phyloP scores from a whole-genome alignment of 2,113 vertebrate genomes.

The Platysternon megacephalum region DNA sequence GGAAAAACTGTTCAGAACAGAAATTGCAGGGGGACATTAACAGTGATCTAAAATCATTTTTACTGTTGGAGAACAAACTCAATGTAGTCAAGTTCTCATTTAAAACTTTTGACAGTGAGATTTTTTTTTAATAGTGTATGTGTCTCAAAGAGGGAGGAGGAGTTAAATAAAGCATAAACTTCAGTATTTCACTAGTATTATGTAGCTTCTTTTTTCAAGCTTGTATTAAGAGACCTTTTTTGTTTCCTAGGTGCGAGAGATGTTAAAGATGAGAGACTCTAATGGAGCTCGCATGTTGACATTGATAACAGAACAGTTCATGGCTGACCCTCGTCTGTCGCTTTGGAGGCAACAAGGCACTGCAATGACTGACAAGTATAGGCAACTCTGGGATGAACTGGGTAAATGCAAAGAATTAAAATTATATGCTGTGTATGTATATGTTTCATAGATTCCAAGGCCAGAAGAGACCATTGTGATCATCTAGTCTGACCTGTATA shows the following conservation, averaged over 20 bases:
- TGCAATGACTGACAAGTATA: constrained; percentile 96
- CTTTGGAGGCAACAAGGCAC: constrained; percentile 97
- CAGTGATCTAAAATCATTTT: not conserved
- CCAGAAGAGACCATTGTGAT: not conserved
- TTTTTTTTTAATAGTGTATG: not conserved
- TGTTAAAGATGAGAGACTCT: constrained; percentile 98
- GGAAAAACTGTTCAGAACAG: not conserved
- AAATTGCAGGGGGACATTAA: not conserved
- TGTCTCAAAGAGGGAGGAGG: not conserved
- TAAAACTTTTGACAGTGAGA: not conserved
- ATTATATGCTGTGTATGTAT: constrained; percentile 3
- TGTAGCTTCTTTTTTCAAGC: constrained; percentile 3
- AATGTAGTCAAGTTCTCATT: not conserved
- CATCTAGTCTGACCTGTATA: not conserved
- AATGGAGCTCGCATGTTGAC: constrained; percentile 96
- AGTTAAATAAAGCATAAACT: not conserved
- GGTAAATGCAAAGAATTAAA: constrained; percentile 76
- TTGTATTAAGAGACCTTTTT: constrained; percentile 52
- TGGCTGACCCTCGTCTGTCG: constrained; percentile 92
- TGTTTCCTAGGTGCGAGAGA: constrained; percentile 90
- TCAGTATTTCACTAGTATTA: not conserved
- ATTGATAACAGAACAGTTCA: constrained; percentile 97
- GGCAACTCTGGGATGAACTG: constrained; percentile 95
- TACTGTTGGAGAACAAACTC: not conserved
- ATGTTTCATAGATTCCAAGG: not conserved